phyloP scores from a whole-genome alignment of 2,113 vertebrate species.

The Amblyornis subalaris region DNA sequence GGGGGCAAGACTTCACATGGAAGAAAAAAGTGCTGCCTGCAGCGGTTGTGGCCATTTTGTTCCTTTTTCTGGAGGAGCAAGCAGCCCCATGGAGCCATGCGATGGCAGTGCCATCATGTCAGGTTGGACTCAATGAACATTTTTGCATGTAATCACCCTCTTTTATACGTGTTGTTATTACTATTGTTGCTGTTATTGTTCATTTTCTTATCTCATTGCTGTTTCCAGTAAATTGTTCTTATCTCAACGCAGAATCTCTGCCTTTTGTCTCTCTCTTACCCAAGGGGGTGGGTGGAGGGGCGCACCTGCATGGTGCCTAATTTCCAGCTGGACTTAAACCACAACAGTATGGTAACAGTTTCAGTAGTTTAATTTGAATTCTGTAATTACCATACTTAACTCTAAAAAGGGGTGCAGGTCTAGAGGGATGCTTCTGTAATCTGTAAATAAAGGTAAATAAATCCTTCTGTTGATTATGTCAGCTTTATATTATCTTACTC shows the following conservation, averaged over 20 bases:
- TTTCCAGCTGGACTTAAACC: background rate
- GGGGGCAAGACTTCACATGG: background rate
- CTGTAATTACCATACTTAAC: background rate
- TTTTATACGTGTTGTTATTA: background rate
- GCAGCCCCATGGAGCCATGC: background rate
- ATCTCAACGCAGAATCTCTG: background rate
- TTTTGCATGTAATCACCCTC: background rate
- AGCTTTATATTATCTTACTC: background rate
- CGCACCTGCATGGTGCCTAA: too few species aligned
- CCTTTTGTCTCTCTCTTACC: background rate
- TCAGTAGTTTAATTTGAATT: background rate
- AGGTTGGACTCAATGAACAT: background rate
- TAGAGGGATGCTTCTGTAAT: background rate
- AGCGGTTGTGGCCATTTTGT: background rate
- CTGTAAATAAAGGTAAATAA: background rate
- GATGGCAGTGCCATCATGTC: accelerated
- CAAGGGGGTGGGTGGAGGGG: background rate
- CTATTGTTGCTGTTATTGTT: background rate
- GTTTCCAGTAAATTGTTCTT: background rate
- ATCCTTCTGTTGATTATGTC: background rate
- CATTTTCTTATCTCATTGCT: background rate
- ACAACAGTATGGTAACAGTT: background rate
- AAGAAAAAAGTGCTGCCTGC: background rate
- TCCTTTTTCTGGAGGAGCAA: background rate
- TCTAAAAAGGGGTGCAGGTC: background rate